Evolutionary conservation across 2,113 vertebrate genomes (phyloP).

Genomic region (Nyctibius bracteatus): DNA sequence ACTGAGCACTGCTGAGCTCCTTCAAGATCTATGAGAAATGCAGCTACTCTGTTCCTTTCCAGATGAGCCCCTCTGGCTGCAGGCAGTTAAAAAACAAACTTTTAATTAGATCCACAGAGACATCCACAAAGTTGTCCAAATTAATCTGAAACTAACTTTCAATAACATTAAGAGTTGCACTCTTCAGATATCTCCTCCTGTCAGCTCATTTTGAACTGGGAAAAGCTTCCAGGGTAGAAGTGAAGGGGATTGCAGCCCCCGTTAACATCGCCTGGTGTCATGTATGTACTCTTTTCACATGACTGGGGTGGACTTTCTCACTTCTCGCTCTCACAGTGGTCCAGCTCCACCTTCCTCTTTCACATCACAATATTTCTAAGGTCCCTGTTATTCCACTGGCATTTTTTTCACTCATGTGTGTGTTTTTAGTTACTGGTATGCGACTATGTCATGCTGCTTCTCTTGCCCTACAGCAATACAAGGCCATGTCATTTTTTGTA

Average conservation of each 20-base stretch:
- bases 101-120: constrained; percentile 43
- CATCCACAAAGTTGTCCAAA: neutral
- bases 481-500: neutral
- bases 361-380: neutral
- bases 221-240: neutral
- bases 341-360: neutral
- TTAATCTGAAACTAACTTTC: neutral
- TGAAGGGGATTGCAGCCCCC: neutral
- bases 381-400: neutral
- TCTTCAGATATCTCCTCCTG: neutral
- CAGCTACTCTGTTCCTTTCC: neutral
- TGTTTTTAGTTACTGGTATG: neutral
- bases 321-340: neutral
- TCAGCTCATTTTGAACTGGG: neutral
- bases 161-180: neutral
- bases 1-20: neutral
- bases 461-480: neutral
- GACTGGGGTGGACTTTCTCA: neutral
- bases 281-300: neutral
- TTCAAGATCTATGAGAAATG: neutral
- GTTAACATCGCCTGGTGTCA: neutral
- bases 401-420: neutral
- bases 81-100: neutral
- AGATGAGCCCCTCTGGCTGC: neutral
- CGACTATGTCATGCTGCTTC: neutral